A percentile compares a stretch with the other conserved stretches of the same genome.
Conservation (phyloP, 2,797 vertebrate species). For the Bradypus variegatus region DNA sequence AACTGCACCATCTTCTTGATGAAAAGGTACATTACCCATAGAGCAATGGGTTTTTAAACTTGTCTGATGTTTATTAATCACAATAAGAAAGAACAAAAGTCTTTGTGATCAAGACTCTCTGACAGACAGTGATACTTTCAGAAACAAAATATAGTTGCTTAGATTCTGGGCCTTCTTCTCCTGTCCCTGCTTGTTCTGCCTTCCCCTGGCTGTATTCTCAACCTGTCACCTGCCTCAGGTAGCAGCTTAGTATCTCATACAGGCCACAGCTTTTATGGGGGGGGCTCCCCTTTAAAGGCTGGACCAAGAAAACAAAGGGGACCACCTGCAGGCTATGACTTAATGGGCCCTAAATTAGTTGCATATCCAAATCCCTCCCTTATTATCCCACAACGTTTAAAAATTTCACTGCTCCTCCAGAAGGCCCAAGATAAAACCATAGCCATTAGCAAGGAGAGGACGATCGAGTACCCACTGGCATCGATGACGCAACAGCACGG, state of each 20-base stretch:
- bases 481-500: background rate
- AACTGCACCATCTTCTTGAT: background rate
- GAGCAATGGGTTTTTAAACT: background rate
- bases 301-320: background rate
- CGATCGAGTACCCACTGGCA: background rate
- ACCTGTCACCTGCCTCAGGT: background rate
- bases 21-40: rapidly evolving
- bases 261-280: background rate
- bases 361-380: background rate
- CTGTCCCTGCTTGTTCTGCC: rapidly evolving
- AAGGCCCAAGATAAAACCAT: background rate
- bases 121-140: background rate
- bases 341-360: background rate
- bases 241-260: no score
- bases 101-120: background rate
- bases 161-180: rapidly evolving
- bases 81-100: background rate
- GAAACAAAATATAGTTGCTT: background rate
- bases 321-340: rapidly evolving
- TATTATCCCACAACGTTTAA: background rate
- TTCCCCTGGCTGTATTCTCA: rapidly evolving
- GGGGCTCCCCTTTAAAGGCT: background rate
- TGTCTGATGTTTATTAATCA: background rate
- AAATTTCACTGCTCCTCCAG: background rate
- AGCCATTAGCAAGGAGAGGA: background rate